phyloP scores from a whole-genome alignment of 2,888 invertebrate genomes.

The Eustalomyia histrio region DNA sequence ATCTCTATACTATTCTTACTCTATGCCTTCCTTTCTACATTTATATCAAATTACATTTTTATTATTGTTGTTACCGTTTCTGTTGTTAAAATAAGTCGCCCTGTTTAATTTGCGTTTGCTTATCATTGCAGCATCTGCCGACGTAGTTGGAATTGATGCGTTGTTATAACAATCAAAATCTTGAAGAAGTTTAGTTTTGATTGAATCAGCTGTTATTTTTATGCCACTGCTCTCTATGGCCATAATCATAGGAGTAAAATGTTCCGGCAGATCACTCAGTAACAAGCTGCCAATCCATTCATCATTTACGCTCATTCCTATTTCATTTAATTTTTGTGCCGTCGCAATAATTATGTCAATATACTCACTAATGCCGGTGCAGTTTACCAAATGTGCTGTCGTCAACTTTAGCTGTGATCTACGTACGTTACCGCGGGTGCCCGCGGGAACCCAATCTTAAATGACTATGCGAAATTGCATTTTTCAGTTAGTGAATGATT shows the following conservation, averaged over 20 bases:
- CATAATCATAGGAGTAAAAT: slow-evolving; percentile 55
- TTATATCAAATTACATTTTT: slow-evolving; percentile 29
- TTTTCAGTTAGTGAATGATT: too few species aligned
- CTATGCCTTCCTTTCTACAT: slow-evolving; percentile 35
- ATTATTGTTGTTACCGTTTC: slow-evolving; percentile 9
- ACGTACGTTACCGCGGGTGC: too few species aligned
- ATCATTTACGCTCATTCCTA: slow-evolving; percentile 38
- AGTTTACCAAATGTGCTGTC: slow-evolving; percentile 52
- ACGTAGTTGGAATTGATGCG: neutral
- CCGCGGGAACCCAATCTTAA: too few species aligned
- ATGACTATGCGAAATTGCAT: too few species aligned
- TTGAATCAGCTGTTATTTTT: slow-evolving; percentile 26
- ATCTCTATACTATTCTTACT: too few species aligned
- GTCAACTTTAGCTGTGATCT: too few species aligned
- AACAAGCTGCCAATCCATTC: slow-evolving; percentile 50
- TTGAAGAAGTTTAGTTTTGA: too few species aligned
- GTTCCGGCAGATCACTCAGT: slow-evolving; percentile 42
- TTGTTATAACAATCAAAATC: slow-evolving; percentile 35
- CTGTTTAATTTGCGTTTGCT: neutral
- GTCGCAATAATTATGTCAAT: too few species aligned
- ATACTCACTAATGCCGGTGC: slow-evolving; percentile 25
- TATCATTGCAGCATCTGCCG: neutral
- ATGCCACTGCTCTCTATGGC: slow-evolving; percentile 39
- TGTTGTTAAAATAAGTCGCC: neutral
- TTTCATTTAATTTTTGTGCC: slow-evolving; percentile 49